Base-by-base conservation (phyloP, 2,888 invertebrate genomes). In the Meliscaeva auricollis region DNA sequence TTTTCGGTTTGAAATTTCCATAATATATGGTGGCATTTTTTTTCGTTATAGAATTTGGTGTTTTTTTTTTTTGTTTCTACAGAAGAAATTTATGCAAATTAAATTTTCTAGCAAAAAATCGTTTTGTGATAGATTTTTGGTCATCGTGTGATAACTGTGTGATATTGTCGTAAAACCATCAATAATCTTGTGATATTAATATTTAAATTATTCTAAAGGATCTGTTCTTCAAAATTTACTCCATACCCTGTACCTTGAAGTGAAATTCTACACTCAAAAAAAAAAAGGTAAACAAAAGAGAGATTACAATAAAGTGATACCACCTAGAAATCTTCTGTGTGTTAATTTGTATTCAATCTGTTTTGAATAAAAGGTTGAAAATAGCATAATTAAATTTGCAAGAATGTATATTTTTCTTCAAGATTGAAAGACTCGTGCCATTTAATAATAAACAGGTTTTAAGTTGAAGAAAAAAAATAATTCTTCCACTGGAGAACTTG, bases 211-310 rank as follows among this genome's bases (percentile, higher is more conserved):
- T 35, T 35, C 7, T 20, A 22, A 22, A 58, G 15, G 9, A 35
- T 1, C 1, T 20, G 9, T 62, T 62, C 13, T 56, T 11, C 5
- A 58, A 7, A 38, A 35, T 58, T 8, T 6, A 32, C 11, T 15
- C n/a, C n/a, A 6, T 17, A 58, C 11, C 11, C 17, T 32, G 9
- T 2, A 9, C 13, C 17, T 32, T n/a, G n/a, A n/a, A n/a, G n/a
- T n/a, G n/a, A n/a, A n/a, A n/a, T 11, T 9, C 11, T 15, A 30
- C 44, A 6, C 30, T n/a, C 0, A 15, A 41, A 0, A 44, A 41
- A 62, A 41, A 38, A 46, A 64, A 64, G 64, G 64, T 64, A 64
- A 64, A 64, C 64, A 64, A 64, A 5, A 62, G 15, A 32, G 11
- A 17, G 9, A 30, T 2, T 3, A 54, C 7, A 26, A 5, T 13